Conservation (phyloP, 2,888 invertebrate species). For the Maniola hyperantus region DNA sequence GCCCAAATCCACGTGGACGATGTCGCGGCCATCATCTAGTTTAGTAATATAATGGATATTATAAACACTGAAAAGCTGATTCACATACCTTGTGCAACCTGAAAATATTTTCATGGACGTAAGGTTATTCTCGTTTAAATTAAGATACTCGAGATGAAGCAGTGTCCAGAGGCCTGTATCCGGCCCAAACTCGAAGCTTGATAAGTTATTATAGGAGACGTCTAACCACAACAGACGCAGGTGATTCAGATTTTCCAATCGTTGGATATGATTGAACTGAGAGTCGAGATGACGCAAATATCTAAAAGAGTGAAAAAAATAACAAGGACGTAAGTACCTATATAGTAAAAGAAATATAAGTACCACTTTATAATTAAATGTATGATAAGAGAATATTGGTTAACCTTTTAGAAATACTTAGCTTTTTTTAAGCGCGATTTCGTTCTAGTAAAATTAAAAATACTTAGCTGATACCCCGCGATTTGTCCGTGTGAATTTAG, state of each 20-base stretch:
- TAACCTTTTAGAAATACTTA: no score
- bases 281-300: slow-evolving; percentile 82
- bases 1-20: no score
- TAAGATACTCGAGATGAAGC: slow-evolving; percentile 75
- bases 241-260: slow-evolving; percentile 81
- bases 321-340: no score
- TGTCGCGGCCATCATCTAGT: no score
- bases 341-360: no score
- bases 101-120: slow-evolving; percentile 79
- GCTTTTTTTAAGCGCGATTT: no score
- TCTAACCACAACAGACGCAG: slow-evolving; percentile 79
- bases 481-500: no score
- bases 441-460: no score
- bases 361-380: no score
- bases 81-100: slow-evolving; percentile 63
- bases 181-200: slow-evolving; percentile 65
- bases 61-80: not conserved
- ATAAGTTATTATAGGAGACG: slow-evolving; percentile 81
- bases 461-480: no score
- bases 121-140: slow-evolving; percentile 80
- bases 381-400: no score
- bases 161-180: slow-evolving; percentile 76
- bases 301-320: slow-evolving; percentile 51
- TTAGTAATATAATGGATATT: no score
- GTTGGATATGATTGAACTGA: slow-evolving; percentile 83